A percentile compares a stretch with the other conserved stretches of the same genome.
phyloP scores from a whole-genome alignment of 2,797 vertebrate species.

The Poeciliopsis turneri region DNA sequence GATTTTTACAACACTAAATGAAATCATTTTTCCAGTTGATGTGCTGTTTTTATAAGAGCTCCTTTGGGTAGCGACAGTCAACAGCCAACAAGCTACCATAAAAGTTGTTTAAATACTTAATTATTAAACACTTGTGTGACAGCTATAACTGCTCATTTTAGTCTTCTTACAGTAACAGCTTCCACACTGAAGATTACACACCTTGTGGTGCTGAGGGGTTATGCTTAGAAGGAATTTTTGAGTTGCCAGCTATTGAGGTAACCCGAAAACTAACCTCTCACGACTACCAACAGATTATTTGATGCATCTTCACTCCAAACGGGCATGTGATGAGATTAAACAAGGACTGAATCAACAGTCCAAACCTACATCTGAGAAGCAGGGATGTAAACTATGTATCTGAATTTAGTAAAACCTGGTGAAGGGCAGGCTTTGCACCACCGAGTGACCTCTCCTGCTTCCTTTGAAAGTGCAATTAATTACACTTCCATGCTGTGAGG shows the following conservation, averaged over 20 bases:
- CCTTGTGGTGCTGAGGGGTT: neutral
- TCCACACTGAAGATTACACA: neutral
- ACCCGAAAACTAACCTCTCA: neutral
- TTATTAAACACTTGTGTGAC: neutral
- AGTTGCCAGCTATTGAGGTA: neutral
- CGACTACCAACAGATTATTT: neutral
- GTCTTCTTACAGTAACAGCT: neutral
- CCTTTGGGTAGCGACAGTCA: neutral
- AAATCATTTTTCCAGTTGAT: neutral
- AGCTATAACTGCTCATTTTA: neutral
- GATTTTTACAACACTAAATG: neutral
- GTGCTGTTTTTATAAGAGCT: neutral
- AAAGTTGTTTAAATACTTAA: neutral
- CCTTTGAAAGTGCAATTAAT: conserved; percentile 72
- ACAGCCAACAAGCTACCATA: neutral
- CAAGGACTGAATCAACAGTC: neutral
- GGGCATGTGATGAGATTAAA: neutral
- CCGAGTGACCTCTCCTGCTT: conserved; percentile 37
- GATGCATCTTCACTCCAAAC: neutral
- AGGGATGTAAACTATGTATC: conserved; percentile 12
- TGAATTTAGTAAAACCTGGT: neutral
- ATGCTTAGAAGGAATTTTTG: neutral
- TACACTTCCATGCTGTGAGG: conserved; percentile 56
- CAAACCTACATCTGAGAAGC: conserved; percentile 1
- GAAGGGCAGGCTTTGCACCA: conserved; percentile 17